Evolutionary conservation across 2,797 vertebrate species (phyloP), one percentile per base, ranked within the genome.

Genomic region (Chrosomus eos): DNA sequence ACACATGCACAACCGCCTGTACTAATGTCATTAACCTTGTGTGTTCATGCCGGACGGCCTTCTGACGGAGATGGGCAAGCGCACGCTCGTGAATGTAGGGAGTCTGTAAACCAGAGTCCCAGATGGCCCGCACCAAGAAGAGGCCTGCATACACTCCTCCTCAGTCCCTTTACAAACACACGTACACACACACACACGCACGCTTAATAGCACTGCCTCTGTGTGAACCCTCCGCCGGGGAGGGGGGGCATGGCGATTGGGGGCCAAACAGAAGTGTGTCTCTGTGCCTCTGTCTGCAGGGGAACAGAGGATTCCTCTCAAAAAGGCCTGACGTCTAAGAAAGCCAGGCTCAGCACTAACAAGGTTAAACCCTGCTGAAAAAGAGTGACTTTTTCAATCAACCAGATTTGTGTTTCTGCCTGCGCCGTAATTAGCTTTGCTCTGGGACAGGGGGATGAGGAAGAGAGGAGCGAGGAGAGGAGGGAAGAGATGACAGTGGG

Each of bases 391-490:
- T 98, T 97, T 90, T 97, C 96, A 97, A 98, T 98, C 97, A 97
- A 96, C 97, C 97, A 98, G 97, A 98, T 98, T 98, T 99, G 97
- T 98, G 97, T 98, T 99, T 98, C 97, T 98, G 97, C 91, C 97
- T 97, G 97, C 90, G 95, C 96, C 95, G 96, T 98, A 98, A 99
- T 99, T 99, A 98, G 97, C 97, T 96, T 97, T 97, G 95, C 97
- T 96, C 96, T 94, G 93, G 93, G 95, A 95, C 51, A 85, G 64
- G 40, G 38, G 72, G 90, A 82, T 14, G 88, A 88, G 21, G 78
- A 66, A 80, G 82, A 64, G 91, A 76, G 80, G 31, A 68, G 64
- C 18, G 21, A 87, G 31, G 84, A 91, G 89, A 89, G 90, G 88
- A 88, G 70, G 87, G 89, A 90, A 90, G 87, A 84, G 75, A 91